Percentiles rank a stretch among this genome's conserved stretches.
Evolutionary conservation across 1,140 invertebrate species (phyloP).

Genomic region (Heterodera carotae): DNA sequence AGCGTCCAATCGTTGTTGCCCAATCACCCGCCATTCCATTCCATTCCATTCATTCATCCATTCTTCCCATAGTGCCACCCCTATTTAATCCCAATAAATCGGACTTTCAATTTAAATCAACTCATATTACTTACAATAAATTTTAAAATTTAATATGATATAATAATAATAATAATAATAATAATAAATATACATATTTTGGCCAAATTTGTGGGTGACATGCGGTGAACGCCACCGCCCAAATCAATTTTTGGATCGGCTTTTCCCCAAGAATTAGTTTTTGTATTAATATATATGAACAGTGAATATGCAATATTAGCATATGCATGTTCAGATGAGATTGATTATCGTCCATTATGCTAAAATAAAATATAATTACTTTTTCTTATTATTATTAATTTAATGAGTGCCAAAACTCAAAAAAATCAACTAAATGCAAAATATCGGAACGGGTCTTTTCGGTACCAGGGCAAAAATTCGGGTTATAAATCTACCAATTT

Average conservation of each 20-base stretch:
- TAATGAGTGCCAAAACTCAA: too few species aligned
- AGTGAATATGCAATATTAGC: neutral
- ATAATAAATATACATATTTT: neutral
- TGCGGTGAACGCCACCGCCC: neutral
- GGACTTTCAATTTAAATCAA: neutral
- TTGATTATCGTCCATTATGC: neutral
- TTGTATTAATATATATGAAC: neutral
- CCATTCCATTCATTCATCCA: too few species aligned
- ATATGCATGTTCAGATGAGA: neutral
- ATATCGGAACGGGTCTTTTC: too few species aligned
- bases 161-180: neutral
- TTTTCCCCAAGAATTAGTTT: neutral
- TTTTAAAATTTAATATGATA: neutral
- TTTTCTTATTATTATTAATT: neutral
- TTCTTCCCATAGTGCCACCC: too few species aligned
- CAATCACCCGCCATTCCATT: neutral
- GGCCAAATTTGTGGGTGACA: neutral
- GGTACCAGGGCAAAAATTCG: too few species aligned
- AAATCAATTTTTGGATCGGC: neutral
- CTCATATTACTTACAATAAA: neutral
- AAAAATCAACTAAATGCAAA: too few species aligned
- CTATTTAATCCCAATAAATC: neutral
- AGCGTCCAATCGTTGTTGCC: neutral
- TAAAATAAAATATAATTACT: neutral
- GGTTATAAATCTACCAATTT: too few species aligned